Base-by-base conservation (phyloP, 2,888 invertebrate species). In the Heliconius charithonia region DNA sequence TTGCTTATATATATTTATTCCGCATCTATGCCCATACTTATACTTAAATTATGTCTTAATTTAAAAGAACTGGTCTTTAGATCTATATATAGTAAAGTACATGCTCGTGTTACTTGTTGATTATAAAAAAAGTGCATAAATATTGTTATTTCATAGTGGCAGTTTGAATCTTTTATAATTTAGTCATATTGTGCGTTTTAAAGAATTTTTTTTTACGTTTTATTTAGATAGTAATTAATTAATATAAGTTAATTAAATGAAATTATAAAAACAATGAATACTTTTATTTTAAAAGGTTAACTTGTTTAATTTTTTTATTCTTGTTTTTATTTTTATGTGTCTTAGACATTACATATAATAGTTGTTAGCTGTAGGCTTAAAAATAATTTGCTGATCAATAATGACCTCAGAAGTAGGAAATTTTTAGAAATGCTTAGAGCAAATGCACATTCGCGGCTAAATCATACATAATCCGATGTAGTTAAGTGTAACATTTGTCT, bases 321-420 rank as follows among this genome's bases (percentile, higher is more conserved):
- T 25, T 41, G 7, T 56, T 32, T 41, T 41, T 29, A 16, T 41
- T 67, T 66, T n/a, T 19, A 27, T 19, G 2, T 77, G 37, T 72
- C 25, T 41, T 32, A 22, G 37, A 77, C 51, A 9, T 22, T 66
- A 67, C n/a, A n/a, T 65, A 41, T 4, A 56, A 78, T 56, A 32
- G 29, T 77, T 76, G 37, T 75, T 80, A 81, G 75, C 78, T 70
- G 73, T 79, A 82, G 77, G 72, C 80, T 78, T 80, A 76, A 79
- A 71, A 76, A 78, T 81, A 79, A 80, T 81, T 81, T 80, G 81
- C 83, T 75, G 78, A 80, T 81, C 75, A 66, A 10, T 77, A 75
- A 66, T 78, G 37, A 29, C 67, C 67, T 74, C 41, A 78, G 77
- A 78, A 78, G 37, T 67, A 56, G 74, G 56, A 74, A n/a, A 67